Base-by-base conservation (phyloP, 2,888 invertebrate genomes). In the Listrodromus nycthemerus region DNA sequence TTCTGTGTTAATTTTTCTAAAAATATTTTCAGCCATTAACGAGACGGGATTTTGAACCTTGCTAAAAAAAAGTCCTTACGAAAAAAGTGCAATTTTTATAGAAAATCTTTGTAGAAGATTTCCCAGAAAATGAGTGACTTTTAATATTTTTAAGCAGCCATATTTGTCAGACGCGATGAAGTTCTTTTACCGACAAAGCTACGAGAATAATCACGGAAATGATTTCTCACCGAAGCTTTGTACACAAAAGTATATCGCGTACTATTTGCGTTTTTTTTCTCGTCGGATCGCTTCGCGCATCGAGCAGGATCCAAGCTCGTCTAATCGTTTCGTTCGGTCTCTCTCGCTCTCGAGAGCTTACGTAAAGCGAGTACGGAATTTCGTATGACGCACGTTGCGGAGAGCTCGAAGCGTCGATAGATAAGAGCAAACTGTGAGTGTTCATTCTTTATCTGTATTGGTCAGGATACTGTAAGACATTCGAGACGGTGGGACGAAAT, bases 331-430 rank as follows among this genome's bases (percentile, higher is more conserved):
- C 21, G 52, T 41, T 41, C 37, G 41, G 13, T 41, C 41, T 16
- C 10, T 41, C 41, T 41, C 4, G 10, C 41, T 52, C 55, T 55
- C 4, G 13, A 2, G 55, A 55, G 55, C 21, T 55, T 55, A 55
- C 21, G 4, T 24, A 55, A 55, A 55, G 55, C 10, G 13, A 10
- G 21, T 55, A 24, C 13, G 21, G 55, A 24, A 21, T 55, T 10
- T 21, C 4, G 55, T 24, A 24, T 55, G 55, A 55, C 55, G 55
- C 55, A 55, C 55, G 55, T 21, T 55, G 55, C 55, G 13, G 21
- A 55, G 55, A 55, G 24, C 19, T 55, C 24, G 21, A 55, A 55
- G n/a, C 55, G 13, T 55, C 55, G 24, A 55, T 55, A 55, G 55
- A 55, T 55, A 55, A 24, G 13, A 24, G 10, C 55, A 55, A 55